Base-by-base conservation (phyloP, 1,140 invertebrate genomes). In the Ceratosolen solmsi region DNA sequence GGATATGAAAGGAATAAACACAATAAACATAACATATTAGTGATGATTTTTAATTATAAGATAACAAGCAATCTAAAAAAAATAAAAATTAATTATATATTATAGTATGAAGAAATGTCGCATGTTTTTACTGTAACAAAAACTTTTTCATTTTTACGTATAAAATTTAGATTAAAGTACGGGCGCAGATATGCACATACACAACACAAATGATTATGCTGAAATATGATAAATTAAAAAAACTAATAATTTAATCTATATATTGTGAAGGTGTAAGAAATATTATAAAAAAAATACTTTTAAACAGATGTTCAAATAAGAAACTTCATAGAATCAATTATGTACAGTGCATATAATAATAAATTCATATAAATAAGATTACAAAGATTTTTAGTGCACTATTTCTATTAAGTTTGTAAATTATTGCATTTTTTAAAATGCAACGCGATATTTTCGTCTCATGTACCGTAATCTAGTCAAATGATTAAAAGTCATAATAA, bases 321-420 rank as follows among this genome's bases (percentile, higher is more conserved):
- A 63, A 74, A 80, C 72, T 80, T 75, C 38, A 74, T 80, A 80
- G 60, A 80, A 80, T 75, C 56, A 74, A 75, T 80, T 75, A 80
- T 75, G 58, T 80, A 80, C 72, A 80, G 72, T 65, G 27, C 72
- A 54, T 75, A 65, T 80, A 56, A 75, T 80, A 51, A 74, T 72
- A 41, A 80, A 73, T 73, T 73, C 41, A 54, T 63, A 80, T 70
- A 20, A 8, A 79, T 80, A 81, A 81, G 60, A 41, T 36, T 81
- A 68, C 33, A 75, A 74, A 81, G 46, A 38, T 74, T 81, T 81
- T 74, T 81, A 71, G 68, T 30, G 58, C 71, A 60, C 41, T 30
- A 75, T 74, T 80, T 33, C 58, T 74, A 74, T 73, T 79, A 72
- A 49, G 70, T 80, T 73, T 73, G 78, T 54, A 54, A 71, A 36